phyloP scores from a whole-genome alignment of 2,797 vertebrate species.

The Xyrichtys novacula region DNA sequence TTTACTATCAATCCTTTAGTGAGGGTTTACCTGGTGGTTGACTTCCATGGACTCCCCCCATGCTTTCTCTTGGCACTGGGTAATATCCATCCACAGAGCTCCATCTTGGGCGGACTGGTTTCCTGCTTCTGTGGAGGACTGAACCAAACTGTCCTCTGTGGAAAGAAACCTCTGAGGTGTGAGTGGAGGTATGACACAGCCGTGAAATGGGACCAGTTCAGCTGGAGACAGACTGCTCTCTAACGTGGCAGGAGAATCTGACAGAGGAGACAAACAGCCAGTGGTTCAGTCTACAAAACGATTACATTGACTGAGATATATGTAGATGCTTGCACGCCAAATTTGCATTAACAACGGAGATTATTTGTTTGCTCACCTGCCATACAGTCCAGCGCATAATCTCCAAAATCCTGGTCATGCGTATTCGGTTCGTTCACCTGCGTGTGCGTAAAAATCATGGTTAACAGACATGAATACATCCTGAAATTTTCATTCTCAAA shows the following conservation, averaged over 20 bases:
- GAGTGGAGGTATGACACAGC: slow-evolving; percentile 78
- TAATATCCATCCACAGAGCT: slow-evolving; percentile 82
- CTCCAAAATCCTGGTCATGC: slow-evolving; percentile 87
- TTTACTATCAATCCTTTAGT: neutral
- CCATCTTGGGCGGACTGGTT: slow-evolving; percentile 37
- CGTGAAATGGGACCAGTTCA: slow-evolving; percentile 74
- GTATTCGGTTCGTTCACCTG: slow-evolving; percentile 77
- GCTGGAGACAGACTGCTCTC: slow-evolving; percentile 80
- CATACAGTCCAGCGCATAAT: slow-evolving; percentile 85
- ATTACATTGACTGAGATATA: too few relatives aligned
- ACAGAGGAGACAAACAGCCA: slow-evolving; percentile 26
- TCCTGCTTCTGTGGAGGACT: slow-evolving; percentile 30
- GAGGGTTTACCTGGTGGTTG: slow-evolving; percentile 86
- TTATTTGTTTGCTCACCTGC: slow-evolving; percentile 85
- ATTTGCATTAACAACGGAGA: too few relatives aligned
- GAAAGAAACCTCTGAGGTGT: slow-evolving; percentile 57
- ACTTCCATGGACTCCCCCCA: slow-evolving; percentile 81
- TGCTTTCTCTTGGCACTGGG: slow-evolving; percentile 78
- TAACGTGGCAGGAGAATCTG: slow-evolving; percentile 85
- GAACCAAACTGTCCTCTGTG: slow-evolving; percentile 48
- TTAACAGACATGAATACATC: neutral
- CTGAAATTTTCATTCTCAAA: rapidly evolving
- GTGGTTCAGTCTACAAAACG: neutral
- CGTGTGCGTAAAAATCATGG: slow-evolving; percentile 48
- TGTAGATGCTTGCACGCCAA: too few relatives aligned